Evolutionary conservation across 2,113 vertebrate genomes (phyloP).

Genomic region (Austrofundulus limnaeus): DNA sequence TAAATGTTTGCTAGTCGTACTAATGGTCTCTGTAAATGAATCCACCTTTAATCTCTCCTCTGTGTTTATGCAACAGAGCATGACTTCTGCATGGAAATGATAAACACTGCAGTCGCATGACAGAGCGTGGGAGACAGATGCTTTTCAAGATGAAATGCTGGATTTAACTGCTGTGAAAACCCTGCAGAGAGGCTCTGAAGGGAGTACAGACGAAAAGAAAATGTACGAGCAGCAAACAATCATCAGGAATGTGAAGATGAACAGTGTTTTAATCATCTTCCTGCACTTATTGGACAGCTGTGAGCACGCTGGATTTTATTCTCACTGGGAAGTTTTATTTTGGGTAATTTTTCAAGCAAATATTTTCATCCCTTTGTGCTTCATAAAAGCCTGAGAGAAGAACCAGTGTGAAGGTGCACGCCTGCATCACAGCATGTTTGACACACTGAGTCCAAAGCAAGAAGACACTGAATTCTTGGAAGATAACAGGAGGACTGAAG

Average conservation of each 20-base stretch:
- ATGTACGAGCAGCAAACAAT: slow-evolving; percentile 5
- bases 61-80: slow-evolving; percentile 61
- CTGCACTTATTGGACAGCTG: not conserved
- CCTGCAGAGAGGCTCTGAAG: slow-evolving; percentile 38
- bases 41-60: slow-evolving; percentile 32
- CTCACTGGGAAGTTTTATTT: not conserved
- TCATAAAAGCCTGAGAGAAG: not conserved
- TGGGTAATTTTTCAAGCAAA: not conserved
- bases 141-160: slow-evolving; percentile 68
- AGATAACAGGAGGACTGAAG: not conserved
- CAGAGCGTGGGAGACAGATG: slow-evolving; percentile 68
- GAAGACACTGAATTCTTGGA: not conserved
- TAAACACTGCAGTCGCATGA: slow-evolving; percentile 63
- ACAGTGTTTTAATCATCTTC: not conserved
- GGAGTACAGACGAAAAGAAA: slow-evolving; percentile 15
- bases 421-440: not conserved
- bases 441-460: not conserved
- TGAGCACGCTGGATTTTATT: not conserved
- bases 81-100: slow-evolving; percentile 47
- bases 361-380: not conserved
- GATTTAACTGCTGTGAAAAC: slow-evolving; percentile 57
- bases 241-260: slow-evolving; percentile 3
- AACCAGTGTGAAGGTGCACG: not conserved
- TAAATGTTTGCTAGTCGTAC: slow-evolving; percentile 22
- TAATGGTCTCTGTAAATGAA: slow-evolving; percentile 25